These are phyloP conservation scores for Petrocephalus zakoni DNA, from an alignment of 2,113 vertebrate species.

Conservation along the genomic window DNA sequence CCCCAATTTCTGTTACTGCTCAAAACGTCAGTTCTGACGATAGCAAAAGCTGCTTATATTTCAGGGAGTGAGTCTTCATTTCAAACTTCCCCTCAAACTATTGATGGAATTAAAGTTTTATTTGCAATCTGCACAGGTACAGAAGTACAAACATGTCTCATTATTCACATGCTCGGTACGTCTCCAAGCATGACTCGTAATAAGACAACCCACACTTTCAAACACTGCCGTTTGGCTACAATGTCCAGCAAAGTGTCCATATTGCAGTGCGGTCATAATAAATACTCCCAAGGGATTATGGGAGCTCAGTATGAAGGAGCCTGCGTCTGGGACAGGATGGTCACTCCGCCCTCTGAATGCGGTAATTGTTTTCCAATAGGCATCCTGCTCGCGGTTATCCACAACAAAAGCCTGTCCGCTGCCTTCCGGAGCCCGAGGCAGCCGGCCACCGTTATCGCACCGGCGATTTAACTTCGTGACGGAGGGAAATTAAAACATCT, in stretches of 20 bases:
- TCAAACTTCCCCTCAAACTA: not conserved
- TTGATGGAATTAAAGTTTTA: not conserved
- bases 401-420: constrained; percentile 38
- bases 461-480: constrained; percentile 25
- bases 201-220: not conserved
- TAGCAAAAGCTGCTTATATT: not conserved
- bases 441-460: constrained; percentile 52
- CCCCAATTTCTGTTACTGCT: not conserved
- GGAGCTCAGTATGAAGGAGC: constrained; percentile 22
- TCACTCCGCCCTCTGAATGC: constrained; percentile 53
- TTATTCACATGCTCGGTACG: not conserved
- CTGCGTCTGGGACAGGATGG: constrained; percentile 20
- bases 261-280: not conserved
- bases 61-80: not conserved
- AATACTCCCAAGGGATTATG: constrained; percentile 19
- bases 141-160: not conserved
- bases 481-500: constrained; percentile 38
- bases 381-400: constrained; percentile 57
- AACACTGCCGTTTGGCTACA: not conserved
- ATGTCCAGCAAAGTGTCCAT: not conserved
- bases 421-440: not conserved
- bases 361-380: constrained; percentile 44
- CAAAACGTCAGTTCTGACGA: not conserved
- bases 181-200: not conserved
- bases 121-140: not conserved